Conservation (phyloP, 2,113 vertebrate species). For the Zootoca vivipara region DNA sequence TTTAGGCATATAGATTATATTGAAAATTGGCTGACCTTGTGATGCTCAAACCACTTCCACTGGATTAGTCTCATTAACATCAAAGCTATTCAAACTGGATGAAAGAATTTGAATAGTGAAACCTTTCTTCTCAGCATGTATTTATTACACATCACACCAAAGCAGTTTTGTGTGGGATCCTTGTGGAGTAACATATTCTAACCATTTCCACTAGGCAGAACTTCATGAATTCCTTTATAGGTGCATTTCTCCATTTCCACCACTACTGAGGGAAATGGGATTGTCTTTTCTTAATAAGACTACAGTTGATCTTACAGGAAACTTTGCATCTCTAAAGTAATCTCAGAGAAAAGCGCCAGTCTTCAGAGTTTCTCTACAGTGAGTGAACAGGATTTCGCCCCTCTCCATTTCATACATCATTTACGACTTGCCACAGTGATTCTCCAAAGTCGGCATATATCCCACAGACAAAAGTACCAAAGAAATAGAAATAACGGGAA, state of each 20-base stretch:
- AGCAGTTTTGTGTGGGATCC: background rate
- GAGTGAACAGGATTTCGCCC: background rate
- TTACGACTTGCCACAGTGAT: slow-evolving; percentile 18
- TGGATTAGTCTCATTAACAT: background rate
- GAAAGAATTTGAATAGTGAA: too few relatives aligned
- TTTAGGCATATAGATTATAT: background rate
- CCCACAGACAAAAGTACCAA: background rate
- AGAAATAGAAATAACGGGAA: background rate
- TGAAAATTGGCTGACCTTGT: background rate
- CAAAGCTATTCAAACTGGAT: background rate
- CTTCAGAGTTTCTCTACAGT: slow-evolving; percentile 19
- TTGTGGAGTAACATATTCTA: background rate
- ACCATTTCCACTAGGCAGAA: background rate
- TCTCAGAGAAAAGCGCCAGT: background rate
- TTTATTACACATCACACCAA: background rate
- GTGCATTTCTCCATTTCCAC: accelerated
- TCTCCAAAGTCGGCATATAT: background rate
- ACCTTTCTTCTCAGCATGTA: background rate
- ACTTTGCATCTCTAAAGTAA: background rate
- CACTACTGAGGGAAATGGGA: accelerated
- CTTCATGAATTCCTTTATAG: background rate
- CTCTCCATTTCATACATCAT: slow-evolving; percentile 41
- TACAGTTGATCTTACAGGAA: background rate
- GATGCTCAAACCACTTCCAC: background rate
- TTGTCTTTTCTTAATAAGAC: background rate